phyloP scores from a whole-genome alignment of 2,113 vertebrate species.

The Dipodomys merriami region DNA sequence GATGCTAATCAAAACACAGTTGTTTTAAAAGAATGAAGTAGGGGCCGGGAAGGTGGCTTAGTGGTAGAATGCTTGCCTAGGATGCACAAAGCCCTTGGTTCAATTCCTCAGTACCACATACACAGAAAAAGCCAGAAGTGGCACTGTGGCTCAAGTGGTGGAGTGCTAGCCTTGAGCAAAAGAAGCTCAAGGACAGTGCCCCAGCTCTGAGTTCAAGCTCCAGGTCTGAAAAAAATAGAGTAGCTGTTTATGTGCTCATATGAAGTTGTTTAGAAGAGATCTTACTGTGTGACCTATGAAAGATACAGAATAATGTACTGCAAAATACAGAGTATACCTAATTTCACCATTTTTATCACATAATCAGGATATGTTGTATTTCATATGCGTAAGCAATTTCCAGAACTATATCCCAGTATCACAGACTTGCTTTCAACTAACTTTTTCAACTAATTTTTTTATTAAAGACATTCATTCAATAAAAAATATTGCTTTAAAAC shows the following conservation, averaged over 20 bases:
- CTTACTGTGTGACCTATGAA: slow-evolving; percentile 34
- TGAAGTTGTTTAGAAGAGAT: slow-evolving; percentile 56
- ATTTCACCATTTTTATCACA: slow-evolving; percentile 44
- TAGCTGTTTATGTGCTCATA: slow-evolving; percentile 40
- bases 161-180: too few relatives aligned
- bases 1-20: background rate
- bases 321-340: background rate
- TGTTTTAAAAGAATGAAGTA: slow-evolving; percentile 50
- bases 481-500: slow-evolving; percentile 42
- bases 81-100: too few relatives aligned
- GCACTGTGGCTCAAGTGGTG: too few relatives aligned
- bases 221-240: background rate
- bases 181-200: too few relatives aligned
- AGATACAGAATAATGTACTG: slow-evolving; percentile 33
- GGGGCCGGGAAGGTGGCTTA: too few relatives aligned
- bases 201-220: too few relatives aligned
- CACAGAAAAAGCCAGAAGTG: too few relatives aligned
- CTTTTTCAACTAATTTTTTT: too few relatives aligned
- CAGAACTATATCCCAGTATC: background rate
- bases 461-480: too few relatives aligned
- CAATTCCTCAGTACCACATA: too few relatives aligned
- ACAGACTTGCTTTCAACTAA: slow-evolving; percentile 53
- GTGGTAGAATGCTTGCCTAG: too few relatives aligned
- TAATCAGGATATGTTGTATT: slow-evolving; percentile 22
- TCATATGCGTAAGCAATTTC: slow-evolving; percentile 43